Conservation (phyloP, 2,888 invertebrate genomes). For the Hyposoter dolosus region DNA sequence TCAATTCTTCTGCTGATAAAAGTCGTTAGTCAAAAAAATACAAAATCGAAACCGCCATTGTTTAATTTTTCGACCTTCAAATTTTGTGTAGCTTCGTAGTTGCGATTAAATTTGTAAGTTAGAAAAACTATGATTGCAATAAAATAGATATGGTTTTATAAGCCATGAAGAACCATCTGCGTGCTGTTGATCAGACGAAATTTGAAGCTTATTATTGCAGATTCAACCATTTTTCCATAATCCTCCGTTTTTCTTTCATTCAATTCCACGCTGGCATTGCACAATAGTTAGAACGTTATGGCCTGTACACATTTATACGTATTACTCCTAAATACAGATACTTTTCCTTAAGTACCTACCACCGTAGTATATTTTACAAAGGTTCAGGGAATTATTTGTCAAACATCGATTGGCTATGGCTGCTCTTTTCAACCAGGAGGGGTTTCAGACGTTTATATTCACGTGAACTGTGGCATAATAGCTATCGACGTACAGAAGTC, state of each 20-base stretch:
- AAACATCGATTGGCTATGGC: conserved; percentile 68
- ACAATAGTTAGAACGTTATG: conserved; percentile 72
- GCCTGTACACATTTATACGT: conserved; percentile 6
- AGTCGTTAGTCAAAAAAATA: background rate
- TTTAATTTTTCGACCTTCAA: background rate
- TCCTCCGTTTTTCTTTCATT: conserved; percentile 16
- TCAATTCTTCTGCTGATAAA: background rate
- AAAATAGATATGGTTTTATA: background rate
- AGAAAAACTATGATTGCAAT: background rate
- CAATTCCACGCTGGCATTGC: conserved; percentile 43
- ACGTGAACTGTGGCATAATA: background rate
- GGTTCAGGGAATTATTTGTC: conserved; percentile 70
- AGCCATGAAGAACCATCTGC: background rate
- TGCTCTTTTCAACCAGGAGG: conserved; percentile 72
- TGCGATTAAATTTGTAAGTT: background rate
- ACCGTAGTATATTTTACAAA: conserved; percentile 61
- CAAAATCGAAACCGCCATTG: background rate
- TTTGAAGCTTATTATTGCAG: background rate
- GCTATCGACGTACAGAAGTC: background rate
- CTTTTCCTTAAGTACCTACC: conserved; percentile 41
- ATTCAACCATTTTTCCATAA: background rate
- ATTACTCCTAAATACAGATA: conserved; percentile 1
- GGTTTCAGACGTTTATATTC: conserved; percentile 2
- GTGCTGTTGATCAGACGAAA: background rate
- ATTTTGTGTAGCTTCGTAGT: background rate